Base-by-base conservation (phyloP, 2,113 vertebrate genomes). In the Rallus limicola region DNA sequence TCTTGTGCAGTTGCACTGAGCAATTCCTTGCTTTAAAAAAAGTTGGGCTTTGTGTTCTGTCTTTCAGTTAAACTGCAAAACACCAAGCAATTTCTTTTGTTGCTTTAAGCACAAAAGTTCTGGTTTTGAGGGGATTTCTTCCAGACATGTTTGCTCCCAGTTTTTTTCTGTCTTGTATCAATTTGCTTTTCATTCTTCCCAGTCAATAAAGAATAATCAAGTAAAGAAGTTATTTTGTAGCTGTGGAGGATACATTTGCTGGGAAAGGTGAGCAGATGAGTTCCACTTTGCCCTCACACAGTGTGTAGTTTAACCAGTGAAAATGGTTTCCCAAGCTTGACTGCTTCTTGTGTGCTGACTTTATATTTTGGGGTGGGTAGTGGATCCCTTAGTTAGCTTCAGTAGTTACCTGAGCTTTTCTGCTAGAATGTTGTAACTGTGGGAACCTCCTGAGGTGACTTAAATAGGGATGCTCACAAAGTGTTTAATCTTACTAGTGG, bases 321-420 rank as follows among this genome's bases (percentile, higher is more conserved):
- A 87, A 94, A 88, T 86, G 74, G 58, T 93, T 96, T 95, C 84
- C 90, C 71, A 86, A 82, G 79, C 87, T 92, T 88, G 74, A 82
- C 80, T 94, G 93, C 88, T 93, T 69, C 89, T 92, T 87, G 95
- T 95, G 93, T 96, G 77, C 85, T 85, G 88, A 78, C 74, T 94
- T 85, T 69, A 44, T 92, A 84, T 94, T 97, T 95, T 77, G 93
- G 75, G 72, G 77, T 86, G 88, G 36, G 62, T 84, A 74, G 87
- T 77, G 56, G 83, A 76, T 96, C 84, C 83, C 89, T 94, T 93
- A 95, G 93, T 92, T 96, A 93, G 90, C 85, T 91, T 86, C 86
- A 84, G 90, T 95, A 95, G 95, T 96, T 95, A 92, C 89, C 86
- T 93, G 77, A 95, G 92, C 93, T 94, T 96, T 95, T 89, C 92